A percentile compares a stretch with the other conserved stretches of the same genome.
Conservation (phyloP, 1,140 invertebrate species). For the Chlorops oryzae region DNA sequence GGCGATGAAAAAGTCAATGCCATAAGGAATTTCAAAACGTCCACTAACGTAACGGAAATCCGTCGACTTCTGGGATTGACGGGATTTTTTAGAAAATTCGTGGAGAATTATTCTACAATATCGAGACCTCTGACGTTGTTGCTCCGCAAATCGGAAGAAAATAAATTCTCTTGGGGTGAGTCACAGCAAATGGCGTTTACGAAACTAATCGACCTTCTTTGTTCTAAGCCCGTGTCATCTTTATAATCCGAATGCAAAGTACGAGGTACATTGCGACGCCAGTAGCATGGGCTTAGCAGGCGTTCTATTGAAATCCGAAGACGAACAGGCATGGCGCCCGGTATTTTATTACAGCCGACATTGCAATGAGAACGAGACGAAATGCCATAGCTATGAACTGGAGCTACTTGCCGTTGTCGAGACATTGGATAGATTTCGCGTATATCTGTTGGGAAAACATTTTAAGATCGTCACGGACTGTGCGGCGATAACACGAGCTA, state of each 20-base stretch:
- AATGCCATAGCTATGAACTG: constrained; percentile 43
- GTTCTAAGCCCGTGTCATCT: constrained; percentile 16
- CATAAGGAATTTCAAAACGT: not conserved
- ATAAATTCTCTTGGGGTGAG: not conserved
- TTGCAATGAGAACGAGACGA: constrained; percentile 38
- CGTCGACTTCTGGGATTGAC: constrained; percentile 1
- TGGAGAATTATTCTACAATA: constrained; percentile 41
- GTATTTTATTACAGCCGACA: constrained; percentile 26
- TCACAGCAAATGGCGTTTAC: constrained; percentile 9
- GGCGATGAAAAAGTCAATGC: constrained; percentile 1
- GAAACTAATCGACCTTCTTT: constrained; percentile 12
- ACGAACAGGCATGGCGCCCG: constrained; percentile 1
- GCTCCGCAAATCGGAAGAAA: constrained; percentile 12
- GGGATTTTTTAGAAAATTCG: constrained; percentile 43
- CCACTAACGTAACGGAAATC: not conserved
- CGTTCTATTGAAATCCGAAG: constrained; percentile 19
- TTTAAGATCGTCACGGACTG: constrained; percentile 46
- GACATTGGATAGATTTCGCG: constrained; percentile 33
- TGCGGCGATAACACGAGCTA: constrained; percentile 39
- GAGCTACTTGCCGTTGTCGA: constrained; percentile 35
- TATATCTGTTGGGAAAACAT: constrained; percentile 35
- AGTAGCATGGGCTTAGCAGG: constrained; percentile 18
- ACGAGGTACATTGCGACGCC: constrained; percentile 26
- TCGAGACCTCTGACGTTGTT: constrained; percentile 37
- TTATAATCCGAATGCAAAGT: constrained; percentile 11